These are phyloP conservation scores for Meloidogyne floridensis DNA, from an alignment of 1,140 invertebrate species.

Conservation along the genomic window DNA sequence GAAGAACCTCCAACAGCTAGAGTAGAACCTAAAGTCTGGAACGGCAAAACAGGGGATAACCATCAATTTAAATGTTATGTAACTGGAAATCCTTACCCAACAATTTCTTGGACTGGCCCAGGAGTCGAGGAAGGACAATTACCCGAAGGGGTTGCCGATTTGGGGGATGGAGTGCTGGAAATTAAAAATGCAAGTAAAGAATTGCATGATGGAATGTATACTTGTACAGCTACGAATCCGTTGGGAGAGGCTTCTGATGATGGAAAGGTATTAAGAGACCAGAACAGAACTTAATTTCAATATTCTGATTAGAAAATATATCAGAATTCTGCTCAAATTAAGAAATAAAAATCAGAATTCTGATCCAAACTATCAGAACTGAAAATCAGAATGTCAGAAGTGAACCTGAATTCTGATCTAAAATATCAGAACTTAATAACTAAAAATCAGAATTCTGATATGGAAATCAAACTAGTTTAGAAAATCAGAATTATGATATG, in stretches of 20 bases:
- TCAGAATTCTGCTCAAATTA: background rate
- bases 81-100: conserved; percentile 55
- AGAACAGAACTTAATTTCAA: conserved; percentile 23
- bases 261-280: conserved; percentile 40
- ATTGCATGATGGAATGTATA: conserved; percentile 53
- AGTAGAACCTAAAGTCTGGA: conserved; percentile 65
- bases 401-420: too few relatives aligned
- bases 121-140: conserved; percentile 43
- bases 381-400: too few relatives aligned
- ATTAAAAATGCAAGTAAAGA: conserved; percentile 56
- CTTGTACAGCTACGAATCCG: conserved; percentile 56
- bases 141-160: conserved; percentile 58
- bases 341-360: conserved; percentile 29
- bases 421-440: too few relatives aligned
- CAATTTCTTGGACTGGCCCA: conserved; percentile 37
- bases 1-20: conserved; percentile 62
- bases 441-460: too few relatives aligned
- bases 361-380: conserved; percentile 18
- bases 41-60: conserved; percentile 60
- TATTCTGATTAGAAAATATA: background rate
- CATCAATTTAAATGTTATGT: conserved; percentile 62
- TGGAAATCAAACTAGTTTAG: too few relatives aligned
- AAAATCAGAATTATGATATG: too few relatives aligned
- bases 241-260: conserved; percentile 62
- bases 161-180: conserved; percentile 62